Percentiles rank a stretch among this genome's conserved stretches.
Conservation (phyloP, 2,113 vertebrate species). For the Pseudorhombus dupliciocellatus region DNA sequence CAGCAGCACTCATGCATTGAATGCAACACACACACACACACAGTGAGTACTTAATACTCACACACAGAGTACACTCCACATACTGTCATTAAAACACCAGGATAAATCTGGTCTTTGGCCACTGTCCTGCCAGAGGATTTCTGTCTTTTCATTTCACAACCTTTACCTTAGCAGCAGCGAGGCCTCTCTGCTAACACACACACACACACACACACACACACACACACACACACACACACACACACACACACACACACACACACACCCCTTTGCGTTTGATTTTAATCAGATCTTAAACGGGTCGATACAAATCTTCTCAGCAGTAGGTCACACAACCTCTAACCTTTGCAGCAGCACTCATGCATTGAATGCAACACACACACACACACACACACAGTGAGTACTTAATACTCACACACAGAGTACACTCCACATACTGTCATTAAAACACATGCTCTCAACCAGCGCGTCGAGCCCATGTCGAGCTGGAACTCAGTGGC, state of each 20-base stretch:
- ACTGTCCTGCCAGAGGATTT: constrained; percentile 45
- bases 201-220: constrained; percentile 16
- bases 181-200: constrained; percentile 13
- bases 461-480: not conserved
- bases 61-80: not conserved
- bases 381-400: constrained; percentile 3
- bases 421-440: not conserved
- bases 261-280: constrained; percentile 11
- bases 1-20: not conserved
- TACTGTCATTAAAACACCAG: constrained; percentile 10
- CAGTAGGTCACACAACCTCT: constrained; percentile 19
- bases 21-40: not conserved
- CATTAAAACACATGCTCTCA: not conserved
- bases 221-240: constrained; percentile 11
- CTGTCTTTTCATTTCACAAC: constrained; percentile 40
- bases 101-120: constrained; percentile 56
- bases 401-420: too few species aligned
- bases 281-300: constrained; percentile 47
- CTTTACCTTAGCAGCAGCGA: constrained; percentile 39
- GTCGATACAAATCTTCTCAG: constrained; percentile 18
- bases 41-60: too few species aligned
- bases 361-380: not conserved
- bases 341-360: constrained; percentile 1
- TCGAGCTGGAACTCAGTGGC: not conserved
- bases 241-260: constrained; percentile 21